Evolutionary conservation across 2,888 invertebrate species (phyloP), one percentile per base, ranked within the genome.

Genomic region (Heliconius sara): DNA sequence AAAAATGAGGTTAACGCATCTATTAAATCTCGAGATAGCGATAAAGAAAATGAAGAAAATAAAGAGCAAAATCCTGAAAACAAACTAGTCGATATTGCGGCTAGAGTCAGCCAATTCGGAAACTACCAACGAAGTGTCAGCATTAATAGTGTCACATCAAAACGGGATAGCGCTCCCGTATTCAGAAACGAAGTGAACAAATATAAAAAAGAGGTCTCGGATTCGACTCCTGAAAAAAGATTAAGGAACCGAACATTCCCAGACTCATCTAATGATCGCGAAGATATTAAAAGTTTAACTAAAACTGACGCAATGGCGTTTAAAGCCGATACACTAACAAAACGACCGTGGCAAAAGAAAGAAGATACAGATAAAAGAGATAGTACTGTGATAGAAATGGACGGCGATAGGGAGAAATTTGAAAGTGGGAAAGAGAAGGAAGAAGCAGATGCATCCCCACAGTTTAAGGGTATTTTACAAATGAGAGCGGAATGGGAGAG

Each of bases 401-500:
- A 93, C 13, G 89, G 85, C n/a, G 90, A 89, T 83, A 88, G 83
- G 68, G 93, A 92, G 81, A 92, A 89, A 76, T 89, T 89, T 60
- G 93, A 91, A 83, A 87, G 86, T 74, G 90, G 80, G 82, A 91
- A 87, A 79, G 91, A 92, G 85, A 92, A 89, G 80, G 92, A 89
- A 80, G 91, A 86, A 25, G 93, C 93, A 13, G 94, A 93, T 80
- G 93, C 91, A 72, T 91, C 95, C 82, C 96, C 96, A 68, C 95
- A 96, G 87, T 97, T 97, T 86, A 97, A 97, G 87, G 97, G 97
- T 81, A 97, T 97, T 83, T 96, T 97, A 88, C 97, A 97, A 87
- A 96, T 97, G 87, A 95, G 97, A 79, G 97, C 97, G 10, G 97
- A 97, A 88, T 97, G 97, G 97, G 97, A 97, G 89, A 96, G 97